Conservation (phyloP, 1,140 invertebrate species). For the Babylonia areolata region DNA sequence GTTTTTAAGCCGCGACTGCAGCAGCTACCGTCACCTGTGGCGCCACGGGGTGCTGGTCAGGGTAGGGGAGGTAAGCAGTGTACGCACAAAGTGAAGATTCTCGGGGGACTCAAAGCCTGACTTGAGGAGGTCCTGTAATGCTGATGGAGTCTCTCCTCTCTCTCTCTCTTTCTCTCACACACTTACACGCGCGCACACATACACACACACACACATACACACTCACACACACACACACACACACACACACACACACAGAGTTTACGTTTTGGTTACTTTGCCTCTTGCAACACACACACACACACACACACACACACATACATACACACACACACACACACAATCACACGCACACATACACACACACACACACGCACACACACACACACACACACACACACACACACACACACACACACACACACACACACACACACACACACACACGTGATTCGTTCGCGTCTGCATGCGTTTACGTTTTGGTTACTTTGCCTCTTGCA, state of each 20-base stretch:
- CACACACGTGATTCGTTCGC: background rate
- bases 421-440: background rate
- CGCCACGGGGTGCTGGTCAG: constrained; percentile 46
- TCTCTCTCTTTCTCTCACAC: background rate
- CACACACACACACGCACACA: too few relatives aligned
- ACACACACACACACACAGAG: background rate
- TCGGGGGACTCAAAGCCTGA: too few relatives aligned
- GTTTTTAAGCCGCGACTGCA: background rate
- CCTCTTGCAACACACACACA: background rate
- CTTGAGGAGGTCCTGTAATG: too few relatives aligned
- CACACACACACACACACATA: background rate
- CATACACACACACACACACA: constrained; percentile 2
- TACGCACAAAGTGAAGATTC: too few relatives aligned
- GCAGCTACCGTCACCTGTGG: constrained; percentile 51
- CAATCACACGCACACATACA: background rate
- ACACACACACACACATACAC: background rate
- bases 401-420: background rate
- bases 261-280: too few relatives aligned
- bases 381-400: background rate
- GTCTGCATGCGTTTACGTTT: too few relatives aligned
- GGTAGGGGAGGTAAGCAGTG: constrained; percentile 43
- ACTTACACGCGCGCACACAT: background rate
- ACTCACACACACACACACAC: background rate
- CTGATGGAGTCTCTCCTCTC: too few relatives aligned
- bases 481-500: too few relatives aligned